Base-by-base conservation (phyloP, 2,888 invertebrate genomes). In the Eilema depressum region DNA sequence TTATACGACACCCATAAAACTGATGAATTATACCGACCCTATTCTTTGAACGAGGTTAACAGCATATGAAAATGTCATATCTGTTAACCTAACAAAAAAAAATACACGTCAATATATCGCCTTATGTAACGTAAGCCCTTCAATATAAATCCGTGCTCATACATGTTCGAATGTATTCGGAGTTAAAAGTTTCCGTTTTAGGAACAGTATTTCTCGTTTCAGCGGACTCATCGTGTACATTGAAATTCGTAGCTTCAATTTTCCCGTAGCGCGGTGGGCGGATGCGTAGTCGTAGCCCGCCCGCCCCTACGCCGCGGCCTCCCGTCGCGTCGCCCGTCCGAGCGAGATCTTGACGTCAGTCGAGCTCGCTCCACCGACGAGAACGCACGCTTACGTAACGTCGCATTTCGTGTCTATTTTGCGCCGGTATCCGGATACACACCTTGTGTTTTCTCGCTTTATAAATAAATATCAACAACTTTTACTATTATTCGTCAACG, bases 181-280 rank as follows among this genome's bases (percentile, higher is more conserved):
- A 79, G 79, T 81, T 75, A 81, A 85, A 86, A 80, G 78, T 83
- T 80, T 75, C 72, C 75, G 79, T 84, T 76, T 67, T 71, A 73
- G 66, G 74, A 74, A 72, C 73, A 81, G 80, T 75, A 81, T 84
- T 85, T 83, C 79, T 77, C 76, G 77, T 86, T 87, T 85, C 80
- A 83, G 81, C 82, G 77, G 80, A 83, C 83, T 85, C 84, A 78
- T 83, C 83, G 85, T 75, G 77, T 84, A 80, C 83, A 83, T 85
- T 86, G 82, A 89, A 90, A 89, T 83, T 88, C 90, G 91, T 91
- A 92, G 92, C 88, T 85, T 81, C 77, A 85, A n/a, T 88, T 90
- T 91, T 86, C 83, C 86, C 91, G 93, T 93, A 93, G 93, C 89
- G 85, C 86, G 82, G 86, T 89, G 93, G 93, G 93, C 92, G 93